A percentile compares a stretch with the other conserved stretches of the same genome.
phyloP scores from a whole-genome alignment of 2,113 vertebrate genomes.

The Illadopsis cleaveri region DNA sequence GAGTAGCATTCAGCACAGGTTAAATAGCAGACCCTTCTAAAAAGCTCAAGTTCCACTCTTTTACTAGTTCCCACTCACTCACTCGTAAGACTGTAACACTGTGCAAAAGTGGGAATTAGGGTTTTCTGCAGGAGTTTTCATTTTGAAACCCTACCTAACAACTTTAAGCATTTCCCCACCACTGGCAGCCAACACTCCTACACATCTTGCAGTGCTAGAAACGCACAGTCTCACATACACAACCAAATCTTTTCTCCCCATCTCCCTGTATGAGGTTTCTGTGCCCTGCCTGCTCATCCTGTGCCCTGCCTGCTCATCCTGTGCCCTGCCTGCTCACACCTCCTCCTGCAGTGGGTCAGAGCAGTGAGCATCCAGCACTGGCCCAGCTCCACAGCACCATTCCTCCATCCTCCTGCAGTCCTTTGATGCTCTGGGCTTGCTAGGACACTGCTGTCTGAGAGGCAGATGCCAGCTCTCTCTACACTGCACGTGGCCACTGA shows the following conservation, averaged over 20 bases:
- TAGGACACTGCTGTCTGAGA: background rate
- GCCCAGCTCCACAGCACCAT: background rate
- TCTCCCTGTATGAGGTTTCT: background rate
- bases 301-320: background rate
- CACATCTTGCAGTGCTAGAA: background rate
- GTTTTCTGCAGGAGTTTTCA: background rate
- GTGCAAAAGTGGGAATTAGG: background rate
- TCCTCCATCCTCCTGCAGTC: background rate
- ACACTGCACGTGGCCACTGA: background rate
- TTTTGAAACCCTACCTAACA: background rate
- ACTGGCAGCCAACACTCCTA: background rate
- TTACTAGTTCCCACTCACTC: background rate
- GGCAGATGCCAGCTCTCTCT: background rate
- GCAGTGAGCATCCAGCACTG: background rate
- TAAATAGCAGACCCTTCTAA: background rate
- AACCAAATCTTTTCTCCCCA: fast-evolving
- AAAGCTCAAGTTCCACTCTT: background rate
- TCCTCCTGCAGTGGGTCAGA: background rate
- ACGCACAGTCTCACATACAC: fast-evolving
- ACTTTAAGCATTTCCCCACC: background rate
- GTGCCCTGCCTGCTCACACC: background rate
- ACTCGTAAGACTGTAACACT: background rate
- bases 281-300: background rate
- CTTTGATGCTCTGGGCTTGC: background rate
- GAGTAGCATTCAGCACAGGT: background rate